Conservation (phyloP, 2,113 vertebrate species). For the Sapayoa aenigma region DNA sequence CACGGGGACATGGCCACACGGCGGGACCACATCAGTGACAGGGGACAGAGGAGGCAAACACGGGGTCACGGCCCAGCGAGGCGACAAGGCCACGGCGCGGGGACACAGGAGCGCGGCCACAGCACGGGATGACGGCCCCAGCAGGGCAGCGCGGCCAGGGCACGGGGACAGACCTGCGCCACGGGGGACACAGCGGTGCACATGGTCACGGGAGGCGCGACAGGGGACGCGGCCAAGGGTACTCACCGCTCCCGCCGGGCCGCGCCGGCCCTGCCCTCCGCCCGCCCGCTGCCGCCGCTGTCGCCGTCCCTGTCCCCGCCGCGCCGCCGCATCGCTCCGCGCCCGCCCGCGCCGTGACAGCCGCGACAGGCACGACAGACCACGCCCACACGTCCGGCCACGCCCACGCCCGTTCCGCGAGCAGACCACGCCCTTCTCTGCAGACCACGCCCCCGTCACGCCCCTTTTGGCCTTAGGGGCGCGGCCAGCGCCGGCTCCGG, state of each 20-base stretch:
- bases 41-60: not conserved
- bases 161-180: not conserved
- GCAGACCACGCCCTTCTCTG: no score
- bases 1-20: rapidly evolving
- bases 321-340: no score
- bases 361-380: no score
- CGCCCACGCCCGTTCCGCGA: not conserved
- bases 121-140: no score
- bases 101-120: not conserved
- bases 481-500: no score
- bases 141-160: not conserved
- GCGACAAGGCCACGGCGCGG: not conserved
- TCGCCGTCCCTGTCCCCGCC: no score
- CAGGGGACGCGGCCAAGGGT: not conserved
- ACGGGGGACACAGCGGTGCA: not conserved
- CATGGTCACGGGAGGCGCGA: not conserved
- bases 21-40: rapidly evolving
- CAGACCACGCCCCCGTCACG: not conserved
- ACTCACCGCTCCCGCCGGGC: not conserved
- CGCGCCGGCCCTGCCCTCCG: no score
- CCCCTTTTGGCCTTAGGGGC: not conserved
- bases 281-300: no score
- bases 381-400: not conserved
- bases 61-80: not conserved
- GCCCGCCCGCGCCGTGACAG: no score